Percentiles rank a stretch among this genome's conserved stretches.
These are phyloP conservation scores for Calliopsis andreniformis DNA, from an alignment of 1,140 invertebrate species.

Conservation along the genomic window DNA sequence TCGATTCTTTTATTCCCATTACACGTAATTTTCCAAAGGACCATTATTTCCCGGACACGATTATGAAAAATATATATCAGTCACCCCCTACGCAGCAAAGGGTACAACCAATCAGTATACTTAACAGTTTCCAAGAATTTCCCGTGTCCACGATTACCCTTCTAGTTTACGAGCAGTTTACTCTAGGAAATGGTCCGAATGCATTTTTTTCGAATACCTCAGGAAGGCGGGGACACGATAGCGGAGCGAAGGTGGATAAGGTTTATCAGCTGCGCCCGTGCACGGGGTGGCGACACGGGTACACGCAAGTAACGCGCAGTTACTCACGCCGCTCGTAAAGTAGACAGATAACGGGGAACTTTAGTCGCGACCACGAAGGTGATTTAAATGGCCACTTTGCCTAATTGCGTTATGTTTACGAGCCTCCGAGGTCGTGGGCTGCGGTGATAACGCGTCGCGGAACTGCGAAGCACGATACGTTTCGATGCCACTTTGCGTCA, in stretches of 20 bases:
- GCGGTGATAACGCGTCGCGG: constrained; percentile 27
- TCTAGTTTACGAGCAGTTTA: constrained; percentile 59
- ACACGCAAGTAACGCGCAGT: constrained; percentile 20
- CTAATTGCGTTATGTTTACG: constrained; percentile 71
- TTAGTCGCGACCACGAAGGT: constrained; percentile 31
- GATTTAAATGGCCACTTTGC: constrained; percentile 65
- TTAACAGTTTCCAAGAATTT: not conserved
- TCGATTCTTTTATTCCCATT: too few relatives aligned
- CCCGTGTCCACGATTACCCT: constrained; percentile 49
- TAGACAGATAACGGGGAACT: constrained; percentile 50
- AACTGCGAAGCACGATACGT: not conserved
- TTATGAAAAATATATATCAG: not conserved
- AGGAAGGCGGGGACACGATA: constrained; percentile 14
- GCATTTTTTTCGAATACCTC: not conserved
- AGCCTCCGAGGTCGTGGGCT: constrained; percentile 40
- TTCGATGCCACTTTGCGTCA: not conserved
- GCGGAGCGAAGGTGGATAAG: constrained; percentile 16
- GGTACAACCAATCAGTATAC: not conserved
- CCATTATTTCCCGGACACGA: too few relatives aligned
- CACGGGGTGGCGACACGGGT: not conserved
- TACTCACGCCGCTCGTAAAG: constrained; percentile 52
- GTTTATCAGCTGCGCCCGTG: constrained; percentile 28
- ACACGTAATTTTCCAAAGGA: too few relatives aligned
- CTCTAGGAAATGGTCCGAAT: constrained; percentile 15
- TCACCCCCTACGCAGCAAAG: not conserved